Evolutionary conservation across 2,113 vertebrate genomes (phyloP).

Genomic region (Tenebrosternarchus preto): DNA sequence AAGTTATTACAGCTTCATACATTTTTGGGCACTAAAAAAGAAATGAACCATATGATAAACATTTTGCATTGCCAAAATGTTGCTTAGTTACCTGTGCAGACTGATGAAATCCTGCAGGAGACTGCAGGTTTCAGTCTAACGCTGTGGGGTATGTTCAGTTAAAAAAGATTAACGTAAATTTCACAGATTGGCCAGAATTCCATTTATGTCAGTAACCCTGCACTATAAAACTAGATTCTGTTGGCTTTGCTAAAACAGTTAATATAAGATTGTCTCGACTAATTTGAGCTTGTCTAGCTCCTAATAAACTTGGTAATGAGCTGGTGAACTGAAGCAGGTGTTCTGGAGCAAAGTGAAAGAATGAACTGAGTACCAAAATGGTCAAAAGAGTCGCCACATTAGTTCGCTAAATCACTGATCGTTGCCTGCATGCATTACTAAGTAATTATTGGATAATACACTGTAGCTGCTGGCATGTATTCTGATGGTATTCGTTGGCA

Average conservation of each 20-base stretch:
- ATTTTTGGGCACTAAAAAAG: conserved; percentile 9
- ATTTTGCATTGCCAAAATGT: conserved; percentile 23
- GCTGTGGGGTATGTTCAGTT: conserved; percentile 20
- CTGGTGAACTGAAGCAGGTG: not conserved
- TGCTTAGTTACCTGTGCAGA: conserved; percentile 14
- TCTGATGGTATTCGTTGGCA: not conserved
- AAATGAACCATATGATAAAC: not conserved
- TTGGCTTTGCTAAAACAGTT: not conserved
- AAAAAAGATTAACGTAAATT: conserved; percentile 33
- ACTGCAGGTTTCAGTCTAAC: conserved; percentile 26
- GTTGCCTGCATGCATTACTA: not conserved
- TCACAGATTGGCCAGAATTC: conserved; percentile 29
- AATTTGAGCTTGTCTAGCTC: not conserved
- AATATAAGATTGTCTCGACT: not conserved
- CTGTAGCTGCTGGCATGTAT: not conserved
- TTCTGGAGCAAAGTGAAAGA: not conserved
- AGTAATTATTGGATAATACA: not conserved
- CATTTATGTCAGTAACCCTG: conserved; percentile 25
- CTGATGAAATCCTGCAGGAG: conserved; percentile 1
- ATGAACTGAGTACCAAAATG: not conserved
- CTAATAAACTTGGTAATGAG: not conserved
- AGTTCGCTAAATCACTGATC: not conserved
- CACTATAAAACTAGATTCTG: not conserved
- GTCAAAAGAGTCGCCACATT: not conserved
- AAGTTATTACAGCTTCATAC: not conserved